Conservation (phyloP, 2,888 invertebrate species). For the Bembecia ichneumoniformis region DNA sequence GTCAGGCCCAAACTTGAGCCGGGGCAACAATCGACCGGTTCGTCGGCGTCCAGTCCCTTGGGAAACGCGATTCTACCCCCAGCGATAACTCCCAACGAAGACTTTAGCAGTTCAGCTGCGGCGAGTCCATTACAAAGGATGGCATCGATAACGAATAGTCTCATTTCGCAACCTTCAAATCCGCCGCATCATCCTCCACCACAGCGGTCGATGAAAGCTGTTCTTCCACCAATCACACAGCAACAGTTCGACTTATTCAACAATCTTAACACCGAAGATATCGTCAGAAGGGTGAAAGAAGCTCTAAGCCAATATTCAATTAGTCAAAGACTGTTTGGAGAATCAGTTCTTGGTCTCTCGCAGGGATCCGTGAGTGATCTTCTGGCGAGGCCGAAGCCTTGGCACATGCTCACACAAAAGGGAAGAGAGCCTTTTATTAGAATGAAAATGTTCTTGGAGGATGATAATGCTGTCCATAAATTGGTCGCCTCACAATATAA, state of each 20-base stretch:
- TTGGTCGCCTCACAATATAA: conserved; percentile 97
- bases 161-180: conserved; percentile 91
- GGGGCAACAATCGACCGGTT: conserved; percentile 80
- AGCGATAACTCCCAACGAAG: conserved; percentile 84
- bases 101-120: conserved; percentile 84
- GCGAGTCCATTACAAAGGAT: conserved; percentile 96
- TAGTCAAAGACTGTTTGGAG: conserved; percentile 97
- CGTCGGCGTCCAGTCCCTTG: conserved; percentile 86
- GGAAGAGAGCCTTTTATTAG: conserved; percentile 97
- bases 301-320: conserved; percentile 96
- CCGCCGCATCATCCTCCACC: conserved; percentile 87
- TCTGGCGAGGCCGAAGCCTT: conserved; percentile 96
- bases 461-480: conserved; percentile 95
- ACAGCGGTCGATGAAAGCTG: conserved; percentile 94
- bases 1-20: conserved; percentile 89
- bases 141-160: conserved; percentile 97
- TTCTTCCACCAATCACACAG: conserved; percentile 97
- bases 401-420: conserved; percentile 99
- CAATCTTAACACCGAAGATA: conserved; percentile 97
- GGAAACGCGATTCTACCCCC: conserved; percentile 90
- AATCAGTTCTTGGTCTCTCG: conserved; percentile 95
- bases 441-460: conserved; percentile 98
- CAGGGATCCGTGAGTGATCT: conserved; percentile 98
- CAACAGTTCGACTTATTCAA: conserved; percentile 99
- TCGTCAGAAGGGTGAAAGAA: conserved; percentile 96